Conservation (phyloP, 2,888 invertebrate species). For the Hemaris fuciformis region DNA sequence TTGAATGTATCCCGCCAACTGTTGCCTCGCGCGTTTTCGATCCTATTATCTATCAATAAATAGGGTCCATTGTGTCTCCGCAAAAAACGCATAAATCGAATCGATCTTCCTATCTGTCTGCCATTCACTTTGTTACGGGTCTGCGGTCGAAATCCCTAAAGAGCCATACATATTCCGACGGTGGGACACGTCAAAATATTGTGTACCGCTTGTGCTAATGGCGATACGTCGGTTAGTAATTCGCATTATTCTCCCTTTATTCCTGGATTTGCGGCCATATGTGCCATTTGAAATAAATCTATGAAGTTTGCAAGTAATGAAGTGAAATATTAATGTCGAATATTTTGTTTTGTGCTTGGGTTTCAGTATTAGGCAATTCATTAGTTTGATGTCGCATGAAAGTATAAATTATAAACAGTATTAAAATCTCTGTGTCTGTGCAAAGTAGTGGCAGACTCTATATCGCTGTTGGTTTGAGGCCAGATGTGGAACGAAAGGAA, state of each 20-base stretch:
- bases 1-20: conserved; percentile 68
- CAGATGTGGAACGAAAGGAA: no score
- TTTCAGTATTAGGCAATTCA: neutral
- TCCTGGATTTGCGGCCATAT: conserved; percentile 64
- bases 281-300: conserved; percentile 35
- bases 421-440: no score
- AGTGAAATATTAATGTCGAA: neutral
- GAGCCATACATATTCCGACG: conserved; percentile 67
- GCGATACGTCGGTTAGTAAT: conserved; percentile 57
- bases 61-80: conserved; percentile 64
- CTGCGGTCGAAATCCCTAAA: conserved; percentile 59
- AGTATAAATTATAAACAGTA: no score
- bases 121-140: conserved; percentile 55
- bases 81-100: conserved; percentile 79
- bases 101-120: conserved; percentile 75
- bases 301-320: neutral
- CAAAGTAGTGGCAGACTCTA: no score
- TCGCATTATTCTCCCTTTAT: conserved; percentile 68
- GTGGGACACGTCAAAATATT: conserved; percentile 77
- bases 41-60: conserved; percentile 77
- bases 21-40: conserved; percentile 54
- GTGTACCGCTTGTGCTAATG: conserved; percentile 76
- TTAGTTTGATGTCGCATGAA: neutral
- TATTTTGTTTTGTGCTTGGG: neutral
- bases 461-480: no score